Conservation (phyloP, 2,888 invertebrate species). For the Alitta virens region DNA sequence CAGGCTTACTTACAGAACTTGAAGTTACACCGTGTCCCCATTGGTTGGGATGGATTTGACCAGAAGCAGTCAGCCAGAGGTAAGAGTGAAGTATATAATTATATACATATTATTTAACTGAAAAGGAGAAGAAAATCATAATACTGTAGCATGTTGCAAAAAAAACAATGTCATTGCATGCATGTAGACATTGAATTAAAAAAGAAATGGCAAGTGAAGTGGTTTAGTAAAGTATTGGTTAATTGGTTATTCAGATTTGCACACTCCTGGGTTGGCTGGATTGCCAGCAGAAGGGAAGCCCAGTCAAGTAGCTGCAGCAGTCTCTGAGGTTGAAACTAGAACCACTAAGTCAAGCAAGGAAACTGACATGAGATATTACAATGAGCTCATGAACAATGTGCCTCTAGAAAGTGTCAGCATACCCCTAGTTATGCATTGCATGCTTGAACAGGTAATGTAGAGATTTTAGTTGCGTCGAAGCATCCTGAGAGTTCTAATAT, state of each 20-base stretch:
- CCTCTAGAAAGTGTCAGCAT: constrained; percentile 54
- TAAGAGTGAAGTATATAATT: not conserved
- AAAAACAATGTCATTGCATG: not conserved
- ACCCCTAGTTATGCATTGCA: constrained; percentile 50
- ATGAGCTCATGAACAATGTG: constrained; percentile 51
- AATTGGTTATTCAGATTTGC: constrained; percentile 6
- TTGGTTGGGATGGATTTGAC: constrained; percentile 3
- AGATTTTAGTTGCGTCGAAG: no score
- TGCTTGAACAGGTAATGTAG: constrained; percentile 53
- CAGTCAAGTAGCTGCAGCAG: not conserved
- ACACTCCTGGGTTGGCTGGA: constrained; percentile 14
- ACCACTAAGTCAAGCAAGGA: constrained; percentile 9
- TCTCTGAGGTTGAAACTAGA: constrained; percentile 7
- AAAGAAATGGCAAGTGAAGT: no score
- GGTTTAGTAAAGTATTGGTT: no score
- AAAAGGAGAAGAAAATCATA: no score
- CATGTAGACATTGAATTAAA: no score
- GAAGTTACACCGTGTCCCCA: constrained; percentile 44
- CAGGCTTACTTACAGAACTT: constrained; percentile 50
- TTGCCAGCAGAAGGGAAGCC: constrained; percentile 2
- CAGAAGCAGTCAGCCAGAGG: constrained; percentile 19
- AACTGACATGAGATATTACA: constrained; percentile 54
- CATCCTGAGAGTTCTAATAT: no score
- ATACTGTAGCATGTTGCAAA: not conserved
- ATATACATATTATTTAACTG: not conserved